These are phyloP conservation scores for Gorsachius goisagi DNA, from an alignment of 2,113 vertebrate genomes.

Conservation along the genomic window DNA sequence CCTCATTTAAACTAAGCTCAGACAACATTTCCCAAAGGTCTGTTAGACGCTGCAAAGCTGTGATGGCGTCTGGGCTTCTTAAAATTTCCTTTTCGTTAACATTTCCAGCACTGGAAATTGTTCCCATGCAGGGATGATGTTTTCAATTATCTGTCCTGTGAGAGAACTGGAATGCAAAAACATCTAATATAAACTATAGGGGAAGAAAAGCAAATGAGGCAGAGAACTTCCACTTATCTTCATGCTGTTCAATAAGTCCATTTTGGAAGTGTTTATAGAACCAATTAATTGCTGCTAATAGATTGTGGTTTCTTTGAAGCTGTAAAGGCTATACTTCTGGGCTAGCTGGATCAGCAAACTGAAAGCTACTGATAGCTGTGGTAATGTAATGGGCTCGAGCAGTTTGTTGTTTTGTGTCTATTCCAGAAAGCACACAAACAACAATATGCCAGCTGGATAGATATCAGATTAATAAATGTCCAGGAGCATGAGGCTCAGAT, in stretches of 20 bases:
- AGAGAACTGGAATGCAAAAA: constrained; percentile 37
- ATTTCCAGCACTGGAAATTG: constrained; percentile 21
- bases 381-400: background rate
- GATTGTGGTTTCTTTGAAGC: constrained; percentile 38
- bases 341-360: constrained; percentile 1
- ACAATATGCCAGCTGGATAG: background rate
- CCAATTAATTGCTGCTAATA: constrained; percentile 57
- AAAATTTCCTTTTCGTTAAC: background rate
- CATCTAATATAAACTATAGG: background rate
- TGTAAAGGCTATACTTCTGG: constrained; percentile 2
- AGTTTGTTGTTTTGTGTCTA: background rate
- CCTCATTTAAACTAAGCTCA: background rate
- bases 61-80: background rate
- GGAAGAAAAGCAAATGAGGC: constrained; percentile 53
- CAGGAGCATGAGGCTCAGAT: background rate
- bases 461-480: background rate
- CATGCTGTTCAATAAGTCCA: constrained; percentile 18
- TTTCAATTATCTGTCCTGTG: constrained; percentile 52
- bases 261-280: constrained; percentile 18
- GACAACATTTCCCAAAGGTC: constrained; percentile 6
- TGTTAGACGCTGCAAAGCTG: background rate
- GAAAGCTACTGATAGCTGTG: background rate
- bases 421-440: background rate
- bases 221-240: constrained; percentile 28
- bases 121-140: background rate